These are phyloP conservation scores for Aethina tumida DNA, from an alignment of 1,140 invertebrate genomes.

Conservation along the genomic window DNA sequence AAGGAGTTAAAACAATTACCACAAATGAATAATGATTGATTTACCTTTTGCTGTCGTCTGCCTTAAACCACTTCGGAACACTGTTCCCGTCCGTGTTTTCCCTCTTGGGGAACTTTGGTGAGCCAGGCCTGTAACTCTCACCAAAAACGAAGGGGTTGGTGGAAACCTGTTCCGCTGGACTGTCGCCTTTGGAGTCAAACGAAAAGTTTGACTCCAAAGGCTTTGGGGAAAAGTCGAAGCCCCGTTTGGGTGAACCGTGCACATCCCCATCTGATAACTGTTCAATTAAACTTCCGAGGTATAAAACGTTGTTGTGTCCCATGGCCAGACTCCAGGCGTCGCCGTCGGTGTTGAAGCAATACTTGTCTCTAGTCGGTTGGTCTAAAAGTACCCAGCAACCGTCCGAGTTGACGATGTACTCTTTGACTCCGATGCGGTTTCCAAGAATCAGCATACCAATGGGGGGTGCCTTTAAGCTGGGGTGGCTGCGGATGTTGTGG, in stretches of 20 bases:
- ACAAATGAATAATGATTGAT: constrained; percentile 36
- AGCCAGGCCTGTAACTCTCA: constrained; percentile 25
- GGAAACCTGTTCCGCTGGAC: constrained; percentile 21
- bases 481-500: constrained; percentile 65
- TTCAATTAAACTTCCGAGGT: constrained; percentile 42
- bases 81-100: constrained; percentile 45
- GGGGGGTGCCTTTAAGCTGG: constrained; percentile 62
- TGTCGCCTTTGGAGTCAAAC: constrained; percentile 22
- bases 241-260: constrained; percentile 34
- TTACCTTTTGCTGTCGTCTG: constrained; percentile 45
- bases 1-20: not conserved
- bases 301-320: constrained; percentile 55
- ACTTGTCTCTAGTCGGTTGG: constrained; percentile 51
- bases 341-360: constrained; percentile 54
- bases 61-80: constrained; percentile 61
- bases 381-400: constrained; percentile 62
- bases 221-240: constrained; percentile 48
- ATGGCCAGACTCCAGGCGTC: constrained; percentile 71
- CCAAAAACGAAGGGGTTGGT: constrained; percentile 54
- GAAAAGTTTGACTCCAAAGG: constrained; percentile 26
- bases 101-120: constrained; percentile 28
- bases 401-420: constrained; percentile 56
- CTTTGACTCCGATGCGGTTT: constrained; percentile 56
- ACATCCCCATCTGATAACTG: constrained; percentile 7
- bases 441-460: constrained; percentile 68